Evolutionary conservation across 2,888 invertebrate species (phyloP).

Genomic region (Branchipolynoe longqiensis): DNA sequence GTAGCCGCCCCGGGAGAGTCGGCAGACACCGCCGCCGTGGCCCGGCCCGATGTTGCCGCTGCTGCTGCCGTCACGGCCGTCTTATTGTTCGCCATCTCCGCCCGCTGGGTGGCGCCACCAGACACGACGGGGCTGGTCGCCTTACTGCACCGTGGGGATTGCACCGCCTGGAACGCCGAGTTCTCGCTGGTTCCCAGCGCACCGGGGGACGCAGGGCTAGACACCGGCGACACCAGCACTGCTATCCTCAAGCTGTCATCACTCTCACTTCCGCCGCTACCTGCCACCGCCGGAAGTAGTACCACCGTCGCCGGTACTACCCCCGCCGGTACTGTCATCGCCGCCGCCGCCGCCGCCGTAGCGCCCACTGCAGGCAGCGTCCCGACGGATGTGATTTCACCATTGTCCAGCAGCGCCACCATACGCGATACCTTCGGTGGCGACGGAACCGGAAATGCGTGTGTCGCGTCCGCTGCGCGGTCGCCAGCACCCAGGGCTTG

Average conservation of each 20-base stretch:
- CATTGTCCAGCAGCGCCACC: slow-evolving; percentile 33
- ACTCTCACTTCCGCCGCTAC: not conserved
- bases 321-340: too few species aligned
- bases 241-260: not conserved
- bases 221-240: not conserved
- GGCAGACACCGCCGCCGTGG: not conserved
- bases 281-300: not conserved
- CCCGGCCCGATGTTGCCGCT: not conserved
- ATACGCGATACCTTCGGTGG: slow-evolving; percentile 44
- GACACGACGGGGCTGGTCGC: not conserved
- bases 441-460: not conserved
- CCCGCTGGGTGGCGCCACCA: not conserved
- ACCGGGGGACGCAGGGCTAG: slow-evolving; percentile 1
- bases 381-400: slow-evolving; percentile 9
- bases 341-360: not conserved
- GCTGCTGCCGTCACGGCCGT: not conserved
- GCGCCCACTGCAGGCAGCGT: not conserved
- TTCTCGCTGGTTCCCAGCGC: slow-evolving; percentile 7
- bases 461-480: not conserved
- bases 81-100: not conserved
- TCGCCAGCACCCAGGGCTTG: not conserved
- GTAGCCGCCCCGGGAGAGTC: not conserved
- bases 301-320: slow-evolving; percentile 14
- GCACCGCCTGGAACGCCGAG: slow-evolving; percentile 40
- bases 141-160: slow-evolving; percentile 34